Conservation (phyloP, 2,797 vertebrate genomes). For the Hydrolagus colliei region DNA sequence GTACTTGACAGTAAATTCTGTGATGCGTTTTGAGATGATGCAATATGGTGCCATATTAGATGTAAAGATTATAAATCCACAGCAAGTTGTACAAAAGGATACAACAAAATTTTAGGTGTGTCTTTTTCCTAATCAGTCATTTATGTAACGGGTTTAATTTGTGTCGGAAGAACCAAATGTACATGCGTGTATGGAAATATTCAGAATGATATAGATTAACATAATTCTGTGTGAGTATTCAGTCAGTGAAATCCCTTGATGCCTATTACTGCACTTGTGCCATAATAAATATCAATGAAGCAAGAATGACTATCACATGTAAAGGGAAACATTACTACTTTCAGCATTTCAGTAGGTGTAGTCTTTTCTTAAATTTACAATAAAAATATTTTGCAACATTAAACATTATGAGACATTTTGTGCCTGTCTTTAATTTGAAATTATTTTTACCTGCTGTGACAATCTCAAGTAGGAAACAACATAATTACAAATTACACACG, state of each 20-base stretch:
- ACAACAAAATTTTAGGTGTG: constrained; percentile 2
- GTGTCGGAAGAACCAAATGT: neutral
- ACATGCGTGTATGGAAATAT: constrained; percentile 18
- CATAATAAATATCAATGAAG: constrained; percentile 28
- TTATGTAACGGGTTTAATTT: constrained; percentile 25
- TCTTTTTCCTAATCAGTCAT: constrained; percentile 18
- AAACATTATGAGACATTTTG: constrained; percentile 6
- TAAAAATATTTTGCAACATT: constrained; percentile 27
- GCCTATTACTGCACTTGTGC: constrained; percentile 12
- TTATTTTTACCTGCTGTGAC: constrained; percentile 1
- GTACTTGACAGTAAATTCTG: too few relatives aligned
- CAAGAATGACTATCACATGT: neutral
- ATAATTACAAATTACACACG: neutral
- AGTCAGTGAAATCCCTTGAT: neutral
- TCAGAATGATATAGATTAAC: constrained; percentile 25
- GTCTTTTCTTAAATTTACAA: constrained; percentile 5
- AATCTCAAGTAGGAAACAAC: neutral
- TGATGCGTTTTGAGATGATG: too few relatives aligned
- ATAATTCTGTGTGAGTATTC: neutral
- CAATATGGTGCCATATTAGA: too few relatives aligned
- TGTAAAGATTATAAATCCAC: neutral
- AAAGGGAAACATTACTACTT: constrained; percentile 11
- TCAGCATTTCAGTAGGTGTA: constrained; percentile 8
- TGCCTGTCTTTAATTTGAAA: constrained; percentile 11
- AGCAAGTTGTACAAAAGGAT: neutral